Evolutionary conservation across 2,888 invertebrate species (phyloP), one percentile per base, ranked within the genome.

Genomic region (Plebejus argus): DNA sequence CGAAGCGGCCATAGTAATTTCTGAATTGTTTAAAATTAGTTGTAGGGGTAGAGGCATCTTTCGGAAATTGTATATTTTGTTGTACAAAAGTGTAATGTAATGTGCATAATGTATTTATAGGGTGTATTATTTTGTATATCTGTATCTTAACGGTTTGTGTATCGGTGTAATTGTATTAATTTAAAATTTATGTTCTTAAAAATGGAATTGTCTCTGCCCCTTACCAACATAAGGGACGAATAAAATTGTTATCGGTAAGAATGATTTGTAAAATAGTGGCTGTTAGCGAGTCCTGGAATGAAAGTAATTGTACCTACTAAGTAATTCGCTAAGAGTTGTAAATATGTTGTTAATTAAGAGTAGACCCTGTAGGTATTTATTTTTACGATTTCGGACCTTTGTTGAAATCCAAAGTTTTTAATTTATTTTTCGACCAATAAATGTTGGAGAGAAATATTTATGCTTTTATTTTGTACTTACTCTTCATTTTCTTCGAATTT

Each of bases 391-490:
- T 94, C 89, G 89, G 93, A 90, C 93, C 93, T 94, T 91, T 91
- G 93, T 94, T 93, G 88, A 92, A 90, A 91, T 93, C 93, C 93
- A 94, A 94, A 93, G 93, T 94, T 93, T 91, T 93, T 94, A 90
- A 94, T 93, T 94, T 94, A 94, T 94, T 94, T 94, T 94, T 94
- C 93, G 93, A 94, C 93, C 93, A 94, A 94, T 94, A 94, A 94
- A 94, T 93, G 93, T 94, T 93, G 93, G 92, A 93, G 90, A 93
- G 93, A 92, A 92, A 86, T 89, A 89, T 84, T 83, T 84, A 82
- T 86, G 86, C 86, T 85, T 90, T 88, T 80, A 76, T 80, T 80
- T 75, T 58, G 70, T 53, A 35, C 35, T 74, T 53, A 35, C 35
- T 8, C 20, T 39, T 72, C 15, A 12, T 53, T 53, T 74, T 74